Percentiles rank a stretch among this genome's conserved stretches.
Conservation (phyloP, 1,140 invertebrate species). For the Phenacoccus solenopsis region DNA sequence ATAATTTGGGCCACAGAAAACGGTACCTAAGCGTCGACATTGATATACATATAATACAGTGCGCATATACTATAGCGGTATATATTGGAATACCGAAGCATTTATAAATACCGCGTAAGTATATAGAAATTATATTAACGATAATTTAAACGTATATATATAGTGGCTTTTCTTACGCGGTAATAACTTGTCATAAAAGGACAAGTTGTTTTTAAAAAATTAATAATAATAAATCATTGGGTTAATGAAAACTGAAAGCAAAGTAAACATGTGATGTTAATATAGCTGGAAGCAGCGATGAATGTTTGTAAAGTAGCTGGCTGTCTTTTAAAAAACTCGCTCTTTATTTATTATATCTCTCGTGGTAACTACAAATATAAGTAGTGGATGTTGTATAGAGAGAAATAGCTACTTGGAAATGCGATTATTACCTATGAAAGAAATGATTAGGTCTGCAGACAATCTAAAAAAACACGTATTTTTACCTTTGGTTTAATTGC, state of each 20-base stretch:
- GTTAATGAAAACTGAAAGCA: slow-evolving; percentile 16
- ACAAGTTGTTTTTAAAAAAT: slow-evolving; percentile 8
- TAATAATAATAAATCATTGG: slow-evolving; percentile 15
- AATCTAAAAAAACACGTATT: neutral
- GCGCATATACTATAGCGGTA: no score
- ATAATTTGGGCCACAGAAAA: no score
- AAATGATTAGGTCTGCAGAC: slow-evolving; percentile 16
- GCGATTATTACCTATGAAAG: slow-evolving; percentile 17
- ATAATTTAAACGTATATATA: neutral
- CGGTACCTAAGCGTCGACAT: no score
- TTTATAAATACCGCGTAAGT: no score
- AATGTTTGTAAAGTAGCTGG: slow-evolving; percentile 16
- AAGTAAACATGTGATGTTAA: slow-evolving; percentile 18
- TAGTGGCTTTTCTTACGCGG: neutral
- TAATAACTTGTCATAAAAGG: slow-evolving; percentile 14
- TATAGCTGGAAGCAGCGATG: slow-evolving; percentile 11
- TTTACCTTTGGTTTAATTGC: slow-evolving; percentile 10
- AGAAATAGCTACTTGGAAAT: slow-evolving; percentile 11
- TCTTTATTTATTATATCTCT: slow-evolving; percentile 16
- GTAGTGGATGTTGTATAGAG: neutral
- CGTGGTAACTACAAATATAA: slow-evolving; percentile 8
- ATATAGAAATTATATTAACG: neutral
- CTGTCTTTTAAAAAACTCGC: slow-evolving; percentile 14
- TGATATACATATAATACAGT: no score
- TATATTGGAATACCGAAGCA: no score